Conservation (phyloP, 2,113 vertebrate genomes). For the Clupea harengus region DNA sequence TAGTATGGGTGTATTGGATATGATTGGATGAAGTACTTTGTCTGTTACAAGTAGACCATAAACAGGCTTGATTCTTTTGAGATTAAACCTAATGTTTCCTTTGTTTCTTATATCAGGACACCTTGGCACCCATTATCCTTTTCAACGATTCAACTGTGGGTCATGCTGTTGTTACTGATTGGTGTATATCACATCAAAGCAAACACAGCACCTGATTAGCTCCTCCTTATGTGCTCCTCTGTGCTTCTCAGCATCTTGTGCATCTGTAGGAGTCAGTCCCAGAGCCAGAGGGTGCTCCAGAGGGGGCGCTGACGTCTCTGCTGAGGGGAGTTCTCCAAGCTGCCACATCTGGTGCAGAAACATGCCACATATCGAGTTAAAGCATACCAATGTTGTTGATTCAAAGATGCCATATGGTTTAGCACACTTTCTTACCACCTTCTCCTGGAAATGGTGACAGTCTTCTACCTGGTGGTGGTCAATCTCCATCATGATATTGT, state of each 20-base stretch:
- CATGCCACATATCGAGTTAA: not conserved
- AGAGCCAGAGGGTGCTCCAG: slow-evolving; percentile 48
- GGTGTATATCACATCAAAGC: too few species aligned
- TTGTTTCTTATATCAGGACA: too few species aligned
- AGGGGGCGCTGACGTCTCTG: slow-evolving; percentile 37
- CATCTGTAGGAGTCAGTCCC: slow-evolving; percentile 42
- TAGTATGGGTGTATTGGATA: too few species aligned
- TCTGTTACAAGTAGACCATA: too few species aligned
- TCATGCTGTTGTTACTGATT: too few species aligned
- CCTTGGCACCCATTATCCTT: too few species aligned
- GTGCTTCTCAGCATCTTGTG: slow-evolving; percentile 27
- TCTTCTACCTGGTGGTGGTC: slow-evolving; percentile 50
- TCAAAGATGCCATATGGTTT: not conserved
- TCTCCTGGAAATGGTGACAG: slow-evolving; percentile 38
- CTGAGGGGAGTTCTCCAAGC: slow-evolving; percentile 41
- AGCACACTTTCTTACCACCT: slow-evolving; percentile 48
- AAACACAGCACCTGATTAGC: too few species aligned
- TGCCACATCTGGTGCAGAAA: slow-evolving; percentile 58
- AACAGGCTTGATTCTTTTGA: too few species aligned
- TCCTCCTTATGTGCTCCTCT: not conserved
- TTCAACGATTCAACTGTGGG: too few species aligned
- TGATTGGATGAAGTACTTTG: too few species aligned
- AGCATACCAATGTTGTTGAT: not conserved
- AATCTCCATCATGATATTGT: slow-evolving; percentile 70
- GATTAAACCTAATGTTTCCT: too few species aligned